Evolutionary conservation across 2,888 invertebrate species (phyloP), one percentile per base, ranked within the genome.

Genomic region (Calameuta filiformis): DNA sequence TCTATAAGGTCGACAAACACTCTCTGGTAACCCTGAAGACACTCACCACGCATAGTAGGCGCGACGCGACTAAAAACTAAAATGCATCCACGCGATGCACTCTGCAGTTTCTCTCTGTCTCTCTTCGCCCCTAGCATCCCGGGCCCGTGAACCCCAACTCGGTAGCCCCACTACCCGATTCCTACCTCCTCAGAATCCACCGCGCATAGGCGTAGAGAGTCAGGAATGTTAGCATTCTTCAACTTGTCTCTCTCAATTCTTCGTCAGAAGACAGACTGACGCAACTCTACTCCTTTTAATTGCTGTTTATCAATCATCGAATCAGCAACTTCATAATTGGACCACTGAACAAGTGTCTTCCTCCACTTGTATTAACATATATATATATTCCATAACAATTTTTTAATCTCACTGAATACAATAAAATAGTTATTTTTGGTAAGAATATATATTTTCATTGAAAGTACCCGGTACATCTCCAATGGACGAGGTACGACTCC

Each of bases 181-280:
- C 76, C 73, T 80, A 69, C 77, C 77, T 75, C 78, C 77, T 75
- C 33, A 71, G 76, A 75, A 76, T 79, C 79, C 69, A 69, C 35
- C 69, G 74, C 35, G 76, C 78, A 84, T 84, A 77, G 84, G 85
- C 81, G 84, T 77, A 81, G 77, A 76, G 77, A 68, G 76, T 75
- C 35, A 81, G 82, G 79, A 85, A 85, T 83, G 81, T 68, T 76
- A 79, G 77, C 80, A 82, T 81, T 78, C 75, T 76, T 73, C 35
- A 23, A 56, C 37, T 69, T 73, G 75, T 75, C 23, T 56, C 56
- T 56, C 23, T 23, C 56, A 3, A 56, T 56, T 56, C 23, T 56
- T 2, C 56, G 23, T 23, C 56, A 56, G 56, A 56, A 56, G 56
- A 23, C 23, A 56, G 23, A 23, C 56, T 9, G 23, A 23, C 23